Conservation (phyloP, 1,140 invertebrate genomes). For the Liolophura sinensis region DNA sequence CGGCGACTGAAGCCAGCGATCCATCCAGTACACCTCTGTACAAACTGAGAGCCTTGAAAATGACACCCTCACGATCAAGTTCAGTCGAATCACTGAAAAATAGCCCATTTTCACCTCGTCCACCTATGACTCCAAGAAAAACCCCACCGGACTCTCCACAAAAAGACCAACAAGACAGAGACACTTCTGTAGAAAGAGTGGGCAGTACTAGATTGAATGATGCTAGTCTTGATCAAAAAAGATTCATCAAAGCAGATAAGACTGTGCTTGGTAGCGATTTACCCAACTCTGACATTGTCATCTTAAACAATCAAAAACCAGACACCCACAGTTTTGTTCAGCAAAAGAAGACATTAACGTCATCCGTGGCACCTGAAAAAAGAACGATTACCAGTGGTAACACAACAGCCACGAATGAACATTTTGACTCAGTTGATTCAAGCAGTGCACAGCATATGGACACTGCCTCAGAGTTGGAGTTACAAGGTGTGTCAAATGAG, state of each 20-base stretch:
- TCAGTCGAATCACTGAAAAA: conserved; percentile 38
- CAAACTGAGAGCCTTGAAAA: conserved; percentile 37
- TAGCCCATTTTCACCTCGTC: conserved; percentile 43
- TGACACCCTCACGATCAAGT: conserved; percentile 29
- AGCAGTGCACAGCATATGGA: conserved; percentile 4
- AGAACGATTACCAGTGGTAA: conserved; percentile 7
- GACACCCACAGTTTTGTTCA: neutral
- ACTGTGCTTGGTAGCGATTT: conserved; percentile 13
- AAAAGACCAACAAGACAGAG: conserved; percentile 39
- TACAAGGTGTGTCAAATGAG: conserved; percentile 20
- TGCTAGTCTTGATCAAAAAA: conserved; percentile 17
- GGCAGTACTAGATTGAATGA: conserved; percentile 18
- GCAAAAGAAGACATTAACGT: neutral
- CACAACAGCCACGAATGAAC: neutral
- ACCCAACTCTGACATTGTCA: conserved; percentile 12
- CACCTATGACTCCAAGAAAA: conserved; percentile 39
- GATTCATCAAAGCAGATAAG: conserved; percentile 19
- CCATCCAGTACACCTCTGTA: conserved; percentile 16
- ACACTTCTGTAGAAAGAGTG: conserved; percentile 37
- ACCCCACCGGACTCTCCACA: conserved; percentile 25
- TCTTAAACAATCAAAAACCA: conserved; percentile 1
- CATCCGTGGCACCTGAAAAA: conserved; percentile 3
- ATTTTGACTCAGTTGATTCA: conserved; percentile 9
- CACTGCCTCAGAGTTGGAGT: conserved; percentile 24
- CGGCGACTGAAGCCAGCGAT: conserved; percentile 29